Evolutionary conservation across 2,888 invertebrate species (phyloP).

Genomic region (Coenonympha glycerion): DNA sequence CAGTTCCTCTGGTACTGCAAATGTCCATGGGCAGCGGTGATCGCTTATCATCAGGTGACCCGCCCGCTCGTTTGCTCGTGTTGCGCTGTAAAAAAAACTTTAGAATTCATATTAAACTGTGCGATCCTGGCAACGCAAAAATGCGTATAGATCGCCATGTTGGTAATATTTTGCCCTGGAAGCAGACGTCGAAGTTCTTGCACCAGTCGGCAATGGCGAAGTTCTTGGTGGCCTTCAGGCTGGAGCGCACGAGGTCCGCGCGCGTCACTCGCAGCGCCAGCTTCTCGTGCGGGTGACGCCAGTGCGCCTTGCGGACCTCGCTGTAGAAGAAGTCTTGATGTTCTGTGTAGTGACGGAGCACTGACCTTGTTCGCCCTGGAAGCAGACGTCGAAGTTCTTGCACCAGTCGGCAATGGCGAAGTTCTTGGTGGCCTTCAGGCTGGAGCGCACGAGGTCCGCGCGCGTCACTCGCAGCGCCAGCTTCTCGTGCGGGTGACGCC

Average conservation of each 20-base stretch:
- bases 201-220: slow-evolving; percentile 96
- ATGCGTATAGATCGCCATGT: too few species aligned
- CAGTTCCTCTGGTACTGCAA: too few species aligned
- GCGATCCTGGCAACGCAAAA: too few species aligned
- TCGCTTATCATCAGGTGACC: too few species aligned
- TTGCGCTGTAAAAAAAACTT: too few species aligned
- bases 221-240: slow-evolving; percentile 89
- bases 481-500: slow-evolving; percentile 91
- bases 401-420: slow-evolving; percentile 96
- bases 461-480: slow-evolving; percentile 87
- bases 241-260: slow-evolving; percentile 86
- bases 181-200: slow-evolving; percentile 93
- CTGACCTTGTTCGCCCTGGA: slow-evolving; percentile 96
- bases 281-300: slow-evolving; percentile 91
- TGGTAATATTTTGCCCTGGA: slow-evolving; percentile 96
- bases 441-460: slow-evolving; percentile 86
- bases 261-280: slow-evolving; percentile 87
- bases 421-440: slow-evolving; percentile 89
- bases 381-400: slow-evolving; percentile 93
- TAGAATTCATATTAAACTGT: too few species aligned
- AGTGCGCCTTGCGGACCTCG: slow-evolving; percentile 88
- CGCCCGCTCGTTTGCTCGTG: too few species aligned
- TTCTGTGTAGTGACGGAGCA: slow-evolving; percentile 70
- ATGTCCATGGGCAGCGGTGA: too few species aligned
- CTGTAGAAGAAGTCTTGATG: slow-evolving; percentile 88